Evolutionary conservation across 2,113 vertebrate genomes (phyloP).

Genomic region (Laticauda colubrina): DNA sequence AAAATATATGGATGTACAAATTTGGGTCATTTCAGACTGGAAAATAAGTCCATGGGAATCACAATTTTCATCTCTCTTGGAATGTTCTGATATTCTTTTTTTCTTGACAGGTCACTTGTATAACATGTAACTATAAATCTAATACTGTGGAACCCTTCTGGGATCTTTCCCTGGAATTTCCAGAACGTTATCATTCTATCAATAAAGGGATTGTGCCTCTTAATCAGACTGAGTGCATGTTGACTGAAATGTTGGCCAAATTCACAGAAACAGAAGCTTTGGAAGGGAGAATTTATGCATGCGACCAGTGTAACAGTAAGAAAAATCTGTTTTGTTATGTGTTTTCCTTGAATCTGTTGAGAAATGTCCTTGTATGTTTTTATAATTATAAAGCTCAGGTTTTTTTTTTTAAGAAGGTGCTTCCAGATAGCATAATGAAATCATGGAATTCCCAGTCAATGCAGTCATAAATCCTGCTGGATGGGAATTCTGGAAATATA

Average conservation of each 20-base stretch:
- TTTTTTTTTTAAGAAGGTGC: neutral
- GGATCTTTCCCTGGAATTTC: conserved; percentile 97
- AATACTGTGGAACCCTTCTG: conserved; percentile 98
- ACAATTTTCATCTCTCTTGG: neutral
- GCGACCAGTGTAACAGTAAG: conserved; percentile 98
- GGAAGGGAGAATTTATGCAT: conserved; percentile 96
- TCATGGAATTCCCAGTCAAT: neutral
- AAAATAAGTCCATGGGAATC: neutral
- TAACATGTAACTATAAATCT: conserved; percentile 96
- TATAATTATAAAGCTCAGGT: neutral
- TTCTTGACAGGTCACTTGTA: conserved; percentile 86
- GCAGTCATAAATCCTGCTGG: neutral
- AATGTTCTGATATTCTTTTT: conserved; percentile 29
- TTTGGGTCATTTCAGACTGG: neutral
- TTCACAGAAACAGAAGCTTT: conserved; percentile 97
- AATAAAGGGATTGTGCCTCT: conserved; percentile 80
- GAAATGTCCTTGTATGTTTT: neutral
- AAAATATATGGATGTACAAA: neutral
- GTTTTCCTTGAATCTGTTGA: neutral
- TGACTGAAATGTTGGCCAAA: conserved; percentile 97
- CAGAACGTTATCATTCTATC: conserved; percentile 90
- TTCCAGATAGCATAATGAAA: neutral
- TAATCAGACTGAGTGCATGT: conserved; percentile 84
- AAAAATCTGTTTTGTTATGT: conserved; percentile 20
- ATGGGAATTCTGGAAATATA: neutral